Evolutionary conservation across 2,797 vertebrate genomes (phyloP).

Genomic region (Capromys pilorides): DNA sequence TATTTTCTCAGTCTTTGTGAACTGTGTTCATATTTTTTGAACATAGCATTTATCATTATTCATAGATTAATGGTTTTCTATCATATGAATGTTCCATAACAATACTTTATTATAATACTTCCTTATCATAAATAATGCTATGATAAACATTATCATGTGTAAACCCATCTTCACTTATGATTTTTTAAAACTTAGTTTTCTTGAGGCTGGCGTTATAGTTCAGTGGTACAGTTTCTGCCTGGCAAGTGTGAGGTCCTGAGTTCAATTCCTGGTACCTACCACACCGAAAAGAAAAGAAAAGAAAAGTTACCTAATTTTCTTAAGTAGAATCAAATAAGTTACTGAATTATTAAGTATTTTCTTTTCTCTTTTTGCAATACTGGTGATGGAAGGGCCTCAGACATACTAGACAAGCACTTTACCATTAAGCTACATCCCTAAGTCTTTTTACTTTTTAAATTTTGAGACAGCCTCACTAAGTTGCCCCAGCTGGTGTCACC

Average conservation of each 20-base stretch:
- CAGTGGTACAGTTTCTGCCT: no score
- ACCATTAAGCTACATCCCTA: not conserved
- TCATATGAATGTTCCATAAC: not conserved
- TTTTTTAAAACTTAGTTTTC: not conserved
- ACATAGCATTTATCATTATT: slow-evolving; percentile 54
- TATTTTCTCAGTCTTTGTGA: slow-evolving; percentile 52
- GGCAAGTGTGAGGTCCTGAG: no score
- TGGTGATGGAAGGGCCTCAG: not conserved
- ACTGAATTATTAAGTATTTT: not conserved
- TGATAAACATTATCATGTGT: not conserved
- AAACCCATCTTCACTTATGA: slow-evolving; percentile 52
- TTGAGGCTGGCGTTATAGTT: no score
- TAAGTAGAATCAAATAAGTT: slow-evolving; percentile 53
- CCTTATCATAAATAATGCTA: slow-evolving; percentile 57
- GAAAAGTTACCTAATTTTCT: not conserved
- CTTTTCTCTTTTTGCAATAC: not conserved
- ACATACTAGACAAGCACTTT: not conserved
- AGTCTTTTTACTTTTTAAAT: not conserved
- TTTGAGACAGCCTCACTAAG: not conserved
- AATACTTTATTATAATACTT: slow-evolving; percentile 12
- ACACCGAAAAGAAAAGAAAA: no score
- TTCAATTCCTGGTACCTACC: no score
- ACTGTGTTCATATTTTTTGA: slow-evolving; percentile 47
- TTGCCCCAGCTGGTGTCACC: not conserved
- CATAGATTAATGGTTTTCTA: slow-evolving; percentile 32